Evolutionary conservation across 1,140 invertebrate species (phyloP), one percentile per base, ranked within the genome.

Genomic region (Listronotus oregonensis): DNA sequence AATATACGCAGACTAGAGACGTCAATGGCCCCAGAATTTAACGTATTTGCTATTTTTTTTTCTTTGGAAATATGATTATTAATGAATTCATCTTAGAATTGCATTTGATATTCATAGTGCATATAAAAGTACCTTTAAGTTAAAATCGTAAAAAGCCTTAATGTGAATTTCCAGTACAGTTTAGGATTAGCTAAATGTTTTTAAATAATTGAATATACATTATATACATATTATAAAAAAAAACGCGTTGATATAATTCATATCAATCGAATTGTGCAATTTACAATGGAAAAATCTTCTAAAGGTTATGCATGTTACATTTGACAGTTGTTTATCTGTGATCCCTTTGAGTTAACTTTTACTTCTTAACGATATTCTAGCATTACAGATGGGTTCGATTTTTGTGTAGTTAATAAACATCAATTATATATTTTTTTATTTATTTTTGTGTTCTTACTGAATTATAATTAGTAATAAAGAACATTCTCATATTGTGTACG

Each of bases 181-280:
- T 57, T 76, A 76, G 75, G 71, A 59, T 73, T 77, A 78, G 75
- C 68, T 78, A 71, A 76, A 78, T 78, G 76, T 78, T 78, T 78
- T 77, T 76, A 73, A 77, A 77, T 75, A 73, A 76, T 74, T 77
- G 75, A 75, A 76, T 77, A 75, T 74, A 76, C 71, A 78, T 77
- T 77, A 76, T 75, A 78, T 76, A 76, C 68, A 75, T 77, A 76
- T 74, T 71, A 69, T 66, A 73, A 72, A 5, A 34, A 34, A 34
- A 66, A 72, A 76, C 72, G 73, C 73, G 75, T 78, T 77, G 75
- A 74, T 78, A 77, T 77, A 74, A 74, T 77, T 78, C 76, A 78
- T 77, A 77, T 76, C 74, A 76, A 77, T 70, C 71, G 74, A 75
- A 76, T 72, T 75, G 75, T 77, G 75, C 74, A 75, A 75, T 77